Conservation (phyloP, 35 echinoderm and acorn worm species). For the Nesometra sesokonis region DNA sequence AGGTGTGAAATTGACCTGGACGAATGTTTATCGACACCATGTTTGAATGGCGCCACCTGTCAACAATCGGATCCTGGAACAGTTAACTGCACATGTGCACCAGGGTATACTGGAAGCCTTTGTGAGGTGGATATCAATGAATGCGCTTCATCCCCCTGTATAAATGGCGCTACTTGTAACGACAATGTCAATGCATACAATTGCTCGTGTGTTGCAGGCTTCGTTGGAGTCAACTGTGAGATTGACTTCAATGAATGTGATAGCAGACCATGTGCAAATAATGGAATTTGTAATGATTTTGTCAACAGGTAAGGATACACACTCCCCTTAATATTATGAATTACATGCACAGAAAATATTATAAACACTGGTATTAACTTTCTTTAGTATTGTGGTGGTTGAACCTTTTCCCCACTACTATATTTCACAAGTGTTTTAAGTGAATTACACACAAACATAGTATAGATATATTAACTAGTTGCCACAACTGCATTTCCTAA, state of each 20-base stretch:
- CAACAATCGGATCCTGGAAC: not conserved
- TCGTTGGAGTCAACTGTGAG: conserved; percentile 11
- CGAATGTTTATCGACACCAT: conserved; percentile 45
- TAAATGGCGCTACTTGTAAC: conserved; percentile 9
- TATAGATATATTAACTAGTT: too few species aligned
- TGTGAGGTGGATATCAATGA: conserved; percentile 52
- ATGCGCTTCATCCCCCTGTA: conserved; percentile 17
- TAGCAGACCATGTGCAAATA: conserved; percentile 15
- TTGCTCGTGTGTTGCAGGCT: conserved; percentile 28
- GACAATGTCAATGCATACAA: conserved; percentile 30
- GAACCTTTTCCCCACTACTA: too few species aligned
- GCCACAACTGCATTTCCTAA: too few species aligned
- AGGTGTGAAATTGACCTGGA: conserved; percentile 32
- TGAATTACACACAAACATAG: too few species aligned
- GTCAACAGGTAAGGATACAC: not conserved
- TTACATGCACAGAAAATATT: too few species aligned
- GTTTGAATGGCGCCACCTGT: conserved; percentile 50
- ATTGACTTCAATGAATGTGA: conserved; percentile 37
- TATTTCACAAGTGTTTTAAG: too few species aligned
- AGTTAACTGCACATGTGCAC: conserved; percentile 22
- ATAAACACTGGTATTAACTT: too few species aligned
- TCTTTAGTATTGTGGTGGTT: too few species aligned
- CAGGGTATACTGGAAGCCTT: conserved; percentile 36
- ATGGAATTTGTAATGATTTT: not conserved
- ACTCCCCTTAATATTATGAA: not conserved